Evolutionary conservation across 2,888 invertebrate species (phyloP), one percentile per base, ranked within the genome.

Genomic region (Baronia brevicornis): DNA sequence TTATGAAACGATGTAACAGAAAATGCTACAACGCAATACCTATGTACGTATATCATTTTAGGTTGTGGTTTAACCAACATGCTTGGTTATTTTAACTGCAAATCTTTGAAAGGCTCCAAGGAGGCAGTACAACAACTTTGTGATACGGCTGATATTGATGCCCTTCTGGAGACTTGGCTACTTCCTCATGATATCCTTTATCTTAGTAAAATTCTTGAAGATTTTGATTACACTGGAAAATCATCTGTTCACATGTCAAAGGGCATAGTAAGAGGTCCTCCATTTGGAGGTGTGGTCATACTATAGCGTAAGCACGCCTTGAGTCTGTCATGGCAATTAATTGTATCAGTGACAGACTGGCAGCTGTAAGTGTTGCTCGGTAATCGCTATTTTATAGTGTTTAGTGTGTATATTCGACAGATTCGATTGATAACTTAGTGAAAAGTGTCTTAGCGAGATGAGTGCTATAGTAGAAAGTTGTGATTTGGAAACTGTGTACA

Each of bases 61-160:
- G n/a, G n/a, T n/a, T n/a, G n/a, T n/a, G n/a, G n/a, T n/a, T n/a
- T n/a, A n/a, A n/a, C n/a, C n/a, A n/a, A n/a, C n/a, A n/a, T n/a
- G n/a, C n/a, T n/a, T n/a, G n/a, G n/a, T n/a, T n/a, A n/a, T 5
- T 48, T 46, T 28, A 49, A 53, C 13, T 49, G 49, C 22, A 46
- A 42, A 27, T 35, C 11, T 22, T 23, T 48, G 0, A 44, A 34
- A n/a, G n/a, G n/a, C n/a, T n/a, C n/a, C n/a, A n/a, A n/a, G n/a
- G n/a, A n/a, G n/a, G n/a, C n/a, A n/a, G n/a, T n/a, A n/a, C n/a
- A n/a, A n/a, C n/a, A n/a, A 6, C 11, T 54, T 5, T 53, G 45
- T 21, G 9, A 24, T 2, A 6, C 19, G 1, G 41, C 36, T 0
- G 44, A 46, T 12, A 12, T 48, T 0, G 13, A 48, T n/a, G 45